Base-by-base conservation (phyloP, 1,140 invertebrate species). In the Aradophagus sp. region DNA sequence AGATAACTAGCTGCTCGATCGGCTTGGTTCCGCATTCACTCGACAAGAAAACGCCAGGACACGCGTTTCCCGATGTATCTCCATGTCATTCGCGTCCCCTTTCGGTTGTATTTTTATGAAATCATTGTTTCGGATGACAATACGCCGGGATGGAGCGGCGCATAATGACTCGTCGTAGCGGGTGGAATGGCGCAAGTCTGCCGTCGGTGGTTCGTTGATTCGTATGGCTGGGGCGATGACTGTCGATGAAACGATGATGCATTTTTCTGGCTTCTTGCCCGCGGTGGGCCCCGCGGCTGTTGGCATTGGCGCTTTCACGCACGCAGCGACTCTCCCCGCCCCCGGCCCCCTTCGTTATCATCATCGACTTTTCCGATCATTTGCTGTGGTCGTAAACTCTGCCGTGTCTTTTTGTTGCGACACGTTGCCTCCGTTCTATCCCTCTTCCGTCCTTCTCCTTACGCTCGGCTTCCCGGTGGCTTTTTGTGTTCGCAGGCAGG, bases 241-340 rank as follows among this genome's bases (percentile, higher is more conserved):
- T 86, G 80, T 84, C 84, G 83, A 86, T 86, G 84, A 84, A 86
- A 81, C 80, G 84, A 86, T 86, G 83, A 84, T 83, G 84, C 83
- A 84, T 85, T 86, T 84, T 86, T 86, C 81, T 80, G 82, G 82
- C 73, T 78, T 82, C 83, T 82, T 78, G 78, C 81, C 77, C 71
- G 74, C 79, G 78, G 77, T 67, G 58, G 75, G 77, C 73, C 81
- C 71, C 59, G 66, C 68, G 76, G 79, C 76, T 69, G 58, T 71
- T 48, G 47, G 66, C 73, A 78, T 80, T 77, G 77, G 73, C 74
- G 69, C 73, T 48, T 61, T 50, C 67, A 67, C 72, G 55, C 76
- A 65, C 44, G n/a, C n/a, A n/a, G n/a, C n/a, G n/a, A n/a, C n/a
- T n/a, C n/a, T n/a, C n/a, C n/a, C n/a, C n/a, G n/a, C n/a, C n/a